Evolutionary conservation across 2,888 invertebrate species (phyloP).

Genomic region (Cybosia mesomella): DNA sequence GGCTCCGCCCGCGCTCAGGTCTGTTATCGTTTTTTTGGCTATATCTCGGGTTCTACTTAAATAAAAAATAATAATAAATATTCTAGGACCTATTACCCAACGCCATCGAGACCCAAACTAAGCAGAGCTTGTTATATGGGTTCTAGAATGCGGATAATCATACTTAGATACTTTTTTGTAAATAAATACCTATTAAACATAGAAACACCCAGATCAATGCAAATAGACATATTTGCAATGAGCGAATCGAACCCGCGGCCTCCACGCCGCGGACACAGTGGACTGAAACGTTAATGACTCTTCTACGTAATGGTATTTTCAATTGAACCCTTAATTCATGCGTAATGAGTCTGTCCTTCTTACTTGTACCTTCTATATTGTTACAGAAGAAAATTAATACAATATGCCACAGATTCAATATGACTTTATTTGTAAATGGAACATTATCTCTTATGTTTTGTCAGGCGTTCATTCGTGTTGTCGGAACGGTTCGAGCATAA

Average conservation of each 20-base stretch:
- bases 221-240: background rate
- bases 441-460: slow-evolving; percentile 14
- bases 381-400: slow-evolving; percentile 3
- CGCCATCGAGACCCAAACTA: no score
- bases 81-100: no score
- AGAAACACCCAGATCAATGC: background rate
- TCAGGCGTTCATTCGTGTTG: slow-evolving; percentile 33
- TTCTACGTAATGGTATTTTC: background rate
- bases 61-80: no score
- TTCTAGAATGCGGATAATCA: no score
- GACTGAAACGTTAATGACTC: background rate
- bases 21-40: no score
- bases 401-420: slow-evolving; percentile 9
- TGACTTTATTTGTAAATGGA: slow-evolving; percentile 11
- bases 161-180: no score
- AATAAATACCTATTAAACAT: background rate
- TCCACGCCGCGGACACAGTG: no score
- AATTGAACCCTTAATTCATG: background rate
- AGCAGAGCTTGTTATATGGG: no score
- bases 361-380: background rate
- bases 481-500: slow-evolving; percentile 40
- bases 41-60: no score
- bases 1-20: no score
- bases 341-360: background rate
- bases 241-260: no score